A percentile compares a stretch with the other conserved stretches of the same genome.
Evolutionary conservation across 2,113 vertebrate genomes (phyloP).

Genomic region (Rhagologus leucostigma): DNA sequence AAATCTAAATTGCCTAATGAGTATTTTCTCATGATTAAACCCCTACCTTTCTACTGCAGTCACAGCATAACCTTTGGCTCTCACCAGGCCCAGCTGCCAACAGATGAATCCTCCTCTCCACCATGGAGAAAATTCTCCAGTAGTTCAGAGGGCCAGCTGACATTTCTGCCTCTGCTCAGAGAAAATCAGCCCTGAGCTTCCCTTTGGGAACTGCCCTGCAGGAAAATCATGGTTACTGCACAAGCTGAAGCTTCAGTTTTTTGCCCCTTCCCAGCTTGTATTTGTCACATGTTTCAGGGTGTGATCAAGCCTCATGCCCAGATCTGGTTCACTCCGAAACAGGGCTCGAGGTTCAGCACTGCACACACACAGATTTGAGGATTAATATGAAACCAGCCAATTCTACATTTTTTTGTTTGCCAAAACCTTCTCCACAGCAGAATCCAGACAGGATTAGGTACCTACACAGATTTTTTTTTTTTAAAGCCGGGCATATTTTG

Average conservation of each 20-base stretch:
- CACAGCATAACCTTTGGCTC: neutral
- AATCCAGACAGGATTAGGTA: neutral
- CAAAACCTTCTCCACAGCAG: neutral
- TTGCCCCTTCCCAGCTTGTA: neutral
- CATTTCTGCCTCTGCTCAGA: neutral
- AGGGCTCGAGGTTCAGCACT: neutral
- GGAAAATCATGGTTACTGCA: neutral
- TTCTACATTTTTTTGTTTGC: neutral
- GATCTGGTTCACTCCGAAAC: neutral
- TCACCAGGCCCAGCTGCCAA: neutral
- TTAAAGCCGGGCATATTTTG: neutral
- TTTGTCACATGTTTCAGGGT: neutral
- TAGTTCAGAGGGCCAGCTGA: neutral
- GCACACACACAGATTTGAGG: neutral
- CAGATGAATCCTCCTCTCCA: neutral
- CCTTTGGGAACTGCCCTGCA: neutral
- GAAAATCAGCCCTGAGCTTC: neutral
- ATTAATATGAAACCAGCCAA: neutral
- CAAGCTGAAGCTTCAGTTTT: neutral
- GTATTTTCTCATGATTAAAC: neutral
- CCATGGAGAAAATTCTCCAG: neutral
- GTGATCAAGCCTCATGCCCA: neutral
- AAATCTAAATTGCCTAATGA: neutral
- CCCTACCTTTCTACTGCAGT: neutral
- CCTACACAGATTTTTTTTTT: neutral